phyloP scores from a whole-genome alignment of 2,113 vertebrate genomes.

The Channa argus region DNA sequence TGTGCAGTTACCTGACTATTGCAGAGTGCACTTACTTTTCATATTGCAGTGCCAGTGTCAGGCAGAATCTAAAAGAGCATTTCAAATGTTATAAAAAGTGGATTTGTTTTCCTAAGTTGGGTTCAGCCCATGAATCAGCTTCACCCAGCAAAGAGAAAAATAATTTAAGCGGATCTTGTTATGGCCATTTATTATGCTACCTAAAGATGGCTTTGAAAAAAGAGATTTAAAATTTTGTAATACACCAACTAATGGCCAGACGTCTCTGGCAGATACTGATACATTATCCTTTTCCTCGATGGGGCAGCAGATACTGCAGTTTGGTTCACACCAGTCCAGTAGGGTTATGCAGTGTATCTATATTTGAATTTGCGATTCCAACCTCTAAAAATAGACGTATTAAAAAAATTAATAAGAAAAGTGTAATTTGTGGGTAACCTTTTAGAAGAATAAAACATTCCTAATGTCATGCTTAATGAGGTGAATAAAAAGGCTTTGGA shows the following conservation, averaged over 20 bases:
- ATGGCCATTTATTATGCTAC: background rate
- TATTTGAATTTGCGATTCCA: background rate
- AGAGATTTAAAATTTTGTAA: background rate
- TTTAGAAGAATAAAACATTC: background rate
- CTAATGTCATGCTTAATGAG: background rate
- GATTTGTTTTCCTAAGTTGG: constrained; percentile 9
- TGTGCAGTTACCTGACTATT: background rate
- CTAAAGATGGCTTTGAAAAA: constrained; percentile 1
- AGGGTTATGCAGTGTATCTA: background rate
- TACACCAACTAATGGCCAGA: background rate
- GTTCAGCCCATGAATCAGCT: background rate
- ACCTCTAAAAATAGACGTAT: too few species aligned
- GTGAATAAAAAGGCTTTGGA: background rate
- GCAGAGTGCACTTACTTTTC: background rate
- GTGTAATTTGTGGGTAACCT: too few species aligned
- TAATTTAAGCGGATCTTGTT: background rate
- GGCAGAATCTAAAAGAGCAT: background rate
- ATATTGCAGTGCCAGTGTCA: background rate
- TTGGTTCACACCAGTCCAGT: background rate
- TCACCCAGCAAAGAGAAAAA: background rate
- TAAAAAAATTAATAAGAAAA: too few species aligned
- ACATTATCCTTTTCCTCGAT: background rate
- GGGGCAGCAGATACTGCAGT: background rate
- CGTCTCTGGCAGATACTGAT: background rate
- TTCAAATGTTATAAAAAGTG: constrained; percentile 24